Base-by-base conservation (phyloP, 2,888 invertebrate species). In the Brenthis daphne region DNA sequence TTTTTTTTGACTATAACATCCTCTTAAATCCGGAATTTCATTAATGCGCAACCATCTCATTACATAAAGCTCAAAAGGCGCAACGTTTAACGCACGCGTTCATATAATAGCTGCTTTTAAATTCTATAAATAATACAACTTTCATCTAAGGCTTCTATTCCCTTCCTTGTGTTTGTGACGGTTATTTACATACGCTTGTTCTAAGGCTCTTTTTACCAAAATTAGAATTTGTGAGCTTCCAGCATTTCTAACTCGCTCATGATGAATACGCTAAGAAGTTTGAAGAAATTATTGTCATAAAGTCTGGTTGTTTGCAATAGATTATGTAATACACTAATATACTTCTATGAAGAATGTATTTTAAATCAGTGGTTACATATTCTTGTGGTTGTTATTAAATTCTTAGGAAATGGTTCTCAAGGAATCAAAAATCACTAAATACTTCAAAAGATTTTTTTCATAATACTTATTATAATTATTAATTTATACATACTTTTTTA, bases 41-140 rank as follows among this genome's bases (percentile, higher is more conserved):
- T 50, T 50, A 60, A 48, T 58, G 24, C 11, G 47, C 20, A 60
- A 60, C n/a, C 50, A 29, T 12, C 12, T 13, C 48, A 33, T 50
- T 29, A 48, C 16, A 33, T 60, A 60, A 60, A 60, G n/a, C 33
- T 60, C 29, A 60, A 43, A 48, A n/a, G 12, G n/a, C 58, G 24
- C 60, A 8, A 58, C 8, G n/a, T 61, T 61, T 55, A 54, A 50
- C 43, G 54, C 33, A 20, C 51, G 53, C 37, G 37, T 69, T 56
- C 20, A 61, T 65, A 61, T 61, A 65, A 57, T 57, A 4, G 56
- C 66, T 69, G 54, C 54, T 66, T 64, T 50, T 13, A 50, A 53
- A 69, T 69, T 69, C 69, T 58, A 69, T 66, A 69, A 66, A 66
- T 69, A 69, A 64, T 66, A 64, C 63, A 69, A 51, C 65, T 47